These are phyloP conservation scores for Rhinophrynus dorsalis DNA, from an alignment of 2,797 vertebrate genomes.

Conservation along the genomic window DNA sequence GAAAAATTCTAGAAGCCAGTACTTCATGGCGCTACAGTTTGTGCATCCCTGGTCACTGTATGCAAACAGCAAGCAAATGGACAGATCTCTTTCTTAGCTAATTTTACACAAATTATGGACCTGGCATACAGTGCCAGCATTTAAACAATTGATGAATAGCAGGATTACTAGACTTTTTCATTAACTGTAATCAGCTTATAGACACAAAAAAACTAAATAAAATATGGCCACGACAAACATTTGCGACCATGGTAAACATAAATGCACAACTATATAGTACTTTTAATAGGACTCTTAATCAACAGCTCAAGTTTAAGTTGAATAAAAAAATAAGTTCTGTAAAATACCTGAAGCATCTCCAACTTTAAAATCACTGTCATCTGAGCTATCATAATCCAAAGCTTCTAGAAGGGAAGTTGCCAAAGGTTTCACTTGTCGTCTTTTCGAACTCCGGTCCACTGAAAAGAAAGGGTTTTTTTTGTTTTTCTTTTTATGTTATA, in stretches of 20 bases:
- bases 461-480: slow-evolving; percentile 39
- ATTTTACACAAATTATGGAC: slow-evolving; percentile 33
- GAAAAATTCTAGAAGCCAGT: too few species aligned
- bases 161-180: too few species aligned
- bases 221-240: neutral
- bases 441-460: slow-evolving; percentile 97
- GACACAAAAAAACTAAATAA: neutral
- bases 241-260: neutral
- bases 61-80: neutral
- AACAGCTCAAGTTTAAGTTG: neutral
- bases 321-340: neutral
- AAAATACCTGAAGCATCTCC: slow-evolving; percentile 93
- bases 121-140: slow-evolving; percentile 38
- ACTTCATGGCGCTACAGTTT: too few species aligned
- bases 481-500: slow-evolving; percentile 1
- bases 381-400: slow-evolving; percentile 98
- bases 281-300: too few species aligned
- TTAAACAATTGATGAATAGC: neutral
- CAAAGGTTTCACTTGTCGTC: slow-evolving; percentile 96
- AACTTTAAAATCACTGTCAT: slow-evolving; percentile 99
- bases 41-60: too few species aligned
- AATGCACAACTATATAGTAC: neutral
- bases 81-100: neutral
- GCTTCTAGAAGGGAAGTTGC: slow-evolving; percentile 94
- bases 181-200: neutral